Base-by-base conservation (phyloP, 2,113 vertebrate species). In the Anas platyrhynchos region DNA sequence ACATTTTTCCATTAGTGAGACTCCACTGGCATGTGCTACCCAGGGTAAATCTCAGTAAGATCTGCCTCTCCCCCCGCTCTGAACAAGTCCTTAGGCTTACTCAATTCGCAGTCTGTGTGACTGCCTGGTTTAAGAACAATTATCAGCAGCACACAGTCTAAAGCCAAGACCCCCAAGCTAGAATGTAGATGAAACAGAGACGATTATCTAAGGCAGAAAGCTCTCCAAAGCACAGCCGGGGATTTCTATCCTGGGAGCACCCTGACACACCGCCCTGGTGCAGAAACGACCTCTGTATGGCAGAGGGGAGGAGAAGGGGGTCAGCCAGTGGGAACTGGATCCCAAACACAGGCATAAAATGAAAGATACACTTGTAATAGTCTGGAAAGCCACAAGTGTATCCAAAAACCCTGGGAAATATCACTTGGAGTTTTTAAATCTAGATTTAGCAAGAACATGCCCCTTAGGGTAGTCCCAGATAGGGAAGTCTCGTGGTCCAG, bases 171-270 rank as follows among this genome's bases (percentile, higher is more conserved):
- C n/a, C 36, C 29, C 48, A 48, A 44, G 50, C 1, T 6, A 93
- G 52, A 27, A 75, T 61, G 85, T 66, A 75, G 66, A 91, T 82
- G 78, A 94, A 93, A 79, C 26, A 72, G 55, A 66, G 74, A 11
- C 34, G 50, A 86, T 75, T 74, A 86, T 77, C 65, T 61, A 72
- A 81, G 13, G 46, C 85, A 78, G 66, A 84, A 93, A 78, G 36
- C 22, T 69, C 50, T 87, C 55, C 50, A 78, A 74, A 71, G 29
- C 21, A 32, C 38, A 83, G 26, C 8, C 21, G 46, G 43, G 4
- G 5, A 9, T 81, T 92, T 87, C n/a, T 54, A 7, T 25, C 10
- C 62, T 20, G 34, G 48, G 58, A 68, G 23, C 21, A 46, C 25
- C 26, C 21, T 7, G 4, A n/a, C 21, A 78, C 29, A 46, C 7